These are phyloP conservation scores for Epiblema foenella DNA, from an alignment of 2,888 invertebrate species.

Conservation along the genomic window DNA sequence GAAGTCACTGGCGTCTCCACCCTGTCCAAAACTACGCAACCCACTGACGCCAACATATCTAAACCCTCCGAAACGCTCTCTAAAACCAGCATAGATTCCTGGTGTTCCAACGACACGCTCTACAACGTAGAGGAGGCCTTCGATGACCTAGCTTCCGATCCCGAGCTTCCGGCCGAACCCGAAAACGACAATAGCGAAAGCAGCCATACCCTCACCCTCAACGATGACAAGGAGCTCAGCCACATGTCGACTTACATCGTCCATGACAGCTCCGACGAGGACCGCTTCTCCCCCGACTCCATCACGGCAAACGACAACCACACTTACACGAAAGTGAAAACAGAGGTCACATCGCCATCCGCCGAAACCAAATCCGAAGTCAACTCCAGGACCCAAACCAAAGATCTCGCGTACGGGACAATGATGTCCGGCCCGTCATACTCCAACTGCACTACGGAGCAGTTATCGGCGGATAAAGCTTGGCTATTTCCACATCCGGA, in stretches of 20 bases:
- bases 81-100: conserved; percentile 86
- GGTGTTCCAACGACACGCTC: conserved; percentile 87
- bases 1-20: conserved; percentile 77
- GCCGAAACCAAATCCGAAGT: conserved; percentile 65
- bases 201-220: conserved; percentile 72
- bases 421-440: conserved; percentile 72
- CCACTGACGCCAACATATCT: conserved; percentile 79
- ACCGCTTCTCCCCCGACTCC: conserved; percentile 76
- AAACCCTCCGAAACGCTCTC: conserved; percentile 78
- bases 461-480: conserved; percentile 65
- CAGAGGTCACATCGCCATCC: conserved; percentile 65
- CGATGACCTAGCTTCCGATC: conserved; percentile 76
- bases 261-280: conserved; percentile 74
- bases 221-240: conserved; percentile 72
- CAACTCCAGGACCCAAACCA: conserved; percentile 71
- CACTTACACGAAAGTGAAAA: conserved; percentile 75
- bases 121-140: conserved; percentile 87
- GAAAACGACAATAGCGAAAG: conserved; percentile 70
- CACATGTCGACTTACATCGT: conserved; percentile 77
- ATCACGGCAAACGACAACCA: conserved; percentile 74
- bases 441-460: conserved; percentile 74
- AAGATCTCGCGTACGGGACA: conserved; percentile 75
- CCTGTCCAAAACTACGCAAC: conserved; percentile 77
- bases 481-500: conserved; percentile 75
- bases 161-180: conserved; percentile 62